Evolutionary conservation across 2,888 invertebrate species (phyloP), one percentile per base, ranked within the genome.

Genomic region (Cheilosia soror): DNA sequence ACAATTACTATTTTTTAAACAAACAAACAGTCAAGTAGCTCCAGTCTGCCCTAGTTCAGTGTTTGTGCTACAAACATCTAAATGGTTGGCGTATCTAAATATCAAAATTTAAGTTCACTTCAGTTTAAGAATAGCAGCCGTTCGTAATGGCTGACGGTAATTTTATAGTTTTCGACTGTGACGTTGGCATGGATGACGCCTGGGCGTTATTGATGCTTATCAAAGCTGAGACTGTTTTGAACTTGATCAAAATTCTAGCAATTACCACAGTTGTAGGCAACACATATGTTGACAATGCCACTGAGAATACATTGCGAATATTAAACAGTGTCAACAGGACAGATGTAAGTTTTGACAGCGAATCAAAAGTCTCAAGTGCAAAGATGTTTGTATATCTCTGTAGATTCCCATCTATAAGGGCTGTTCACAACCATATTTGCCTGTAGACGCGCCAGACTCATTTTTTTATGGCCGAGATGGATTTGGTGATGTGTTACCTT

Each of bases 191-290:
- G 3, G 95, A 95, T 87, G 95, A 95, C 90, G 95, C 94, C 33
- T 91, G 94, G 89, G 95, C 94, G 0, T 88, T 95, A 27, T 90
- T 94, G 57, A 91, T 94, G 89, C 90, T 95, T 2, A 89, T 95
- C 27, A 91, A 93, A 65, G 93, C 93, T 1, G 93, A 94, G 86
- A 42, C 87, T 55, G 37, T 84, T 1, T 80, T 84, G 47, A 72
- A 72, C 7, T 25, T 62, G 15, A 78, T 83, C 55, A 86, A 87
- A 86, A 87, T 96, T 63, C 89, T 95, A 40, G 96, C 94, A 4
- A 93, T 97, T 0, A 96, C 96, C 0, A 96, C 96, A 80, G 95
- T 94, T 0, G 93, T 94, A 83, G 97, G 97, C 0, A 97, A 96
- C 89, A 95, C 96, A 0, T 90, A 91, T 4, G 93, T 96, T 62